Evolutionary conservation across 92 coral and sea anemone genomes (phyloP), one percentile per base, ranked within the genome.

Genomic region (Porites divaricata): DNA sequence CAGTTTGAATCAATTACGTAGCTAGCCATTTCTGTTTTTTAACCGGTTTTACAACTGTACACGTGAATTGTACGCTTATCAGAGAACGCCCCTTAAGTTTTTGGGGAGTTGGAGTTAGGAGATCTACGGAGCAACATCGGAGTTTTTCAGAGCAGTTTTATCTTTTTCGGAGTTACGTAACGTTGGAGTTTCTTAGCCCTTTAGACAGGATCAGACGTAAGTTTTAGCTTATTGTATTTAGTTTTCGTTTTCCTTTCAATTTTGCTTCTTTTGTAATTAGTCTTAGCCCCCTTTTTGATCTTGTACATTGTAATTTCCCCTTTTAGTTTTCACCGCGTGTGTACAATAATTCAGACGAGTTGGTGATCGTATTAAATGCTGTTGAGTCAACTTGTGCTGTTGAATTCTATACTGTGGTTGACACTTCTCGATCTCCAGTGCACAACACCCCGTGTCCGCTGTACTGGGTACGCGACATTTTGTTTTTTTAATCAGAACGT

Each of bases 181-280:
- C 74, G 50, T 68, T 75, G 67, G 52, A 58, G 80, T 57, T 75
- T 57, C 80, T 25, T 54, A 75, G 67, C 80, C 80, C 65, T 58
- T 54, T 54, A 75, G 67, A 75, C 80, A 75, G 80, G 67, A 75
- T 75, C 80, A 75, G 80, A 75, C 68, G 80, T 75, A 75, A 75
- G 80, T 75, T 75, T 58, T 67, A 24, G 80, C 80, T 21, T 75
- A 58, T 28, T 26, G 67, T 75, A 75, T 75, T 56, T 75, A 57
- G 67, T 56, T 75, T 57, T 26, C 67, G 1, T 75, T 75, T 57
- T 13, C 20, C 67, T 75, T 75, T 24, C 45, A 53, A 21, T 58
- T 57, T 26, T 23, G 25, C 51, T 53, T n/a, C 6, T 8, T 75
- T 56, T 75, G 80, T 54, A 59, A 58, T 75, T 75, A 57, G 80